A percentile compares a stretch with the other conserved stretches of the same genome.
These are phyloP conservation scores for Zelostemma sp. DNA, from an alignment of 1,140 invertebrate genomes.

Conservation along the genomic window DNA sequence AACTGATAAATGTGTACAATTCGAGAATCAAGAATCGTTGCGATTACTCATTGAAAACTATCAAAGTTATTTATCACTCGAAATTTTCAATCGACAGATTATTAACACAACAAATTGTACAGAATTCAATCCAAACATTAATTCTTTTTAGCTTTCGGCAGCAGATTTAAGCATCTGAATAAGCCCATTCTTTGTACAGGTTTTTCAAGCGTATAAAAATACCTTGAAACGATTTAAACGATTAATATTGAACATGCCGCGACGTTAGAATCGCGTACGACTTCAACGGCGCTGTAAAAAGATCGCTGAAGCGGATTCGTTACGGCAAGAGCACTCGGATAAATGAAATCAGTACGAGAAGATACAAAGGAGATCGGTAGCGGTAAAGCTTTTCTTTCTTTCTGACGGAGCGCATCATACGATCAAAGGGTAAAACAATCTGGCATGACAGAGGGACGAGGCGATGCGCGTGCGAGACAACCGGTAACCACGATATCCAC, in stretches of 20 bases:
- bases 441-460: slow-evolving; percentile 56
- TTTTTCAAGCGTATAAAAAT: too few species aligned
- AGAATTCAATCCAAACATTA: background rate
- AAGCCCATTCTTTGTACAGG: too few species aligned
- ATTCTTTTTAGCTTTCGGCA: background rate
- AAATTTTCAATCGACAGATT: too few species aligned
- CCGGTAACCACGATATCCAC: slow-evolving; percentile 63
- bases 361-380: slow-evolving; percentile 49
- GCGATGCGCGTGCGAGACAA: slow-evolving; percentile 45
- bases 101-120: background rate
- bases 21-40: background rate
- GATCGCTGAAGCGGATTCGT: slow-evolving; percentile 52
- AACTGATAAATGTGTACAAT: slow-evolving; percentile 61
- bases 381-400: slow-evolving; percentile 49
- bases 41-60: too few species aligned
- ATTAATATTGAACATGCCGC: too few species aligned
- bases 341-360: slow-evolving; percentile 47
- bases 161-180: too few species aligned
- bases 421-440: slow-evolving; percentile 66
- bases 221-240: too few species aligned
- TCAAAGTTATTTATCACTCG: too few species aligned
- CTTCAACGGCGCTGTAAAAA: slow-evolving; percentile 30
- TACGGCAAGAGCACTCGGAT: slow-evolving; percentile 44
- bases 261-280: background rate
- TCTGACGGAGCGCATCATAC: slow-evolving; percentile 47